Conservation (phyloP, 2,797 vertebrate species). For the Epinephelus malabaricus region DNA sequence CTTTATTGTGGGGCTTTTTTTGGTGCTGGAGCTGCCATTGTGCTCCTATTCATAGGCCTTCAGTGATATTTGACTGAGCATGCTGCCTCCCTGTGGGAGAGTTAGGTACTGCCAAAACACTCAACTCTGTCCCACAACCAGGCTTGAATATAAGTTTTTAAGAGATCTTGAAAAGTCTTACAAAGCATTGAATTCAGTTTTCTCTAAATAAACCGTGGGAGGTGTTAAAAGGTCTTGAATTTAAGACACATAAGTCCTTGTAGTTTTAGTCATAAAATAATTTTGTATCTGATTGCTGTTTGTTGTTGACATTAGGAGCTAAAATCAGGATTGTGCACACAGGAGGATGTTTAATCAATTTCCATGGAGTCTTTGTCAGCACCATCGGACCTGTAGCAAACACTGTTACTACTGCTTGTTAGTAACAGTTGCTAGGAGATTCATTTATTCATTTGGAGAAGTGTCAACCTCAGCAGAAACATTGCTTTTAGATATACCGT, state of each 20-base stretch:
- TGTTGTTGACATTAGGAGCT: background rate
- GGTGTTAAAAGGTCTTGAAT: background rate
- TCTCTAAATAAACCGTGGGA: background rate
- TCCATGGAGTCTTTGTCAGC: too few species aligned
- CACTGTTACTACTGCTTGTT: too few species aligned
- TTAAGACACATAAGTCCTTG: background rate
- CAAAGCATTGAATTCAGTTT: background rate
- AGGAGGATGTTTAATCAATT: too few species aligned
- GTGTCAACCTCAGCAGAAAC: too few species aligned
- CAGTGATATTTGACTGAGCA: conserved; percentile 37
- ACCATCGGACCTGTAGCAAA: too few species aligned
- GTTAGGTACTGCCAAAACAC: conserved; percentile 41
- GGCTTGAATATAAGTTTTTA: background rate
- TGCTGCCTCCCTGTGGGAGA: conserved; percentile 75
- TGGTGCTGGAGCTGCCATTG: conserved; percentile 46
- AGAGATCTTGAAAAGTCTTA: background rate
- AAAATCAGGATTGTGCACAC: background rate
- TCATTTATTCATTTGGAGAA: too few species aligned
- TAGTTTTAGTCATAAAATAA: background rate
- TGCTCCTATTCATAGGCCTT: conserved; percentile 32
- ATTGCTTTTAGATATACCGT: too few species aligned
- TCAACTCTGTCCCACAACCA: background rate
- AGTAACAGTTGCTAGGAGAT: too few species aligned
- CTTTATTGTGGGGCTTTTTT: conserved; percentile 59
- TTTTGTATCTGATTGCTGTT: background rate